Percentiles rank a stretch among this genome's conserved stretches.
These are phyloP conservation scores for Chaitophorus viminalis DNA, from an alignment of 2,888 invertebrate species.

Conservation along the genomic window DNA sequence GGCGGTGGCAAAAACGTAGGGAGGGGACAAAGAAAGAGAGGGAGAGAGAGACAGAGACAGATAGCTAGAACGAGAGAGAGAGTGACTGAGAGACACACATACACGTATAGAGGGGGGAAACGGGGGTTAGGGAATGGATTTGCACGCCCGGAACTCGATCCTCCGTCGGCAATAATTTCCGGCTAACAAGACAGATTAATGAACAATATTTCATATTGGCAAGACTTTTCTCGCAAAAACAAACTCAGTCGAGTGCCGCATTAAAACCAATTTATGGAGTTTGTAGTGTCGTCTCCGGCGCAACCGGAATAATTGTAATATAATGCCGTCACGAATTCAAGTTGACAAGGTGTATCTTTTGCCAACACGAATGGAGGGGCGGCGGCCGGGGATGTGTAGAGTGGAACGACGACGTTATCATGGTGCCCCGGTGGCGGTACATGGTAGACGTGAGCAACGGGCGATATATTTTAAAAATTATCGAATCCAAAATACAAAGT, in stretches of 20 bases:
- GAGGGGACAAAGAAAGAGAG: too few species aligned
- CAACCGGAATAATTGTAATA: slow-evolving; percentile 60
- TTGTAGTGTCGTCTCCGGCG: slow-evolving; percentile 53
- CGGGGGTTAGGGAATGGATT: neutral
- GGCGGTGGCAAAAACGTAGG: too few species aligned
- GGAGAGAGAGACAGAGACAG: neutral
- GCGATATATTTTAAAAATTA: slow-evolving; percentile 62
- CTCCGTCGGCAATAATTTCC: slow-evolving; percentile 62
- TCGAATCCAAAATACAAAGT: slow-evolving; percentile 61
- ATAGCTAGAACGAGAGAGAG: neutral
- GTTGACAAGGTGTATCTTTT: slow-evolving; percentile 61
- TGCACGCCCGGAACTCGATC: slow-evolving; percentile 55
- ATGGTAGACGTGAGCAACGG: slow-evolving; percentile 64
- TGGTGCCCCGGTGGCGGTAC: slow-evolving; percentile 55
- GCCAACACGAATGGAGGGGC: slow-evolving; percentile 56
- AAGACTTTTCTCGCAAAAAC: slow-evolving; percentile 59
- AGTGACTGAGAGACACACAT: neutral
- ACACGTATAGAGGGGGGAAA: neutral
- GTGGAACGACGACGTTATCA: slow-evolving; percentile 70
- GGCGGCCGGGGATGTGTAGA: slow-evolving; percentile 27
- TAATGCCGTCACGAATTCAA: slow-evolving; percentile 62
- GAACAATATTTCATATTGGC: slow-evolving; percentile 62
- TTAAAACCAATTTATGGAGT: slow-evolving; percentile 62
- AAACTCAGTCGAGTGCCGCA: slow-evolving; percentile 60
- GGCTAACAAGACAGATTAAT: slow-evolving; percentile 62